phyloP scores from a whole-genome alignment of 2,797 vertebrate species.

The Pangasius djambal region DNA sequence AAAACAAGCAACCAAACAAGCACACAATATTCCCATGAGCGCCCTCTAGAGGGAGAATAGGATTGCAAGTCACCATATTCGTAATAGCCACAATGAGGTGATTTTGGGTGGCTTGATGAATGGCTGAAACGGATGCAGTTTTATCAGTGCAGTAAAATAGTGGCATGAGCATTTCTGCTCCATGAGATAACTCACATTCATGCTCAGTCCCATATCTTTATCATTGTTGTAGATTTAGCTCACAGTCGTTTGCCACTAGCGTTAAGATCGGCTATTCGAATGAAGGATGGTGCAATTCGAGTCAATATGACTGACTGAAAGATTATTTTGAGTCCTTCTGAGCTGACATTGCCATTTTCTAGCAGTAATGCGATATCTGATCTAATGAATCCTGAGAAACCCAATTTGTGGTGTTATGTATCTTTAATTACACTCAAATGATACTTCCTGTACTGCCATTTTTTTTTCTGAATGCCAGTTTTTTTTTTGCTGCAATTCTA shows the following conservation, averaged over 20 bases:
- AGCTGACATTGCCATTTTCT: slow-evolving; percentile 48
- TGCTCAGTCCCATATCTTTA: background rate
- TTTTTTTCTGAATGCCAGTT: too few relatives aligned
- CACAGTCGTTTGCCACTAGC: background rate
- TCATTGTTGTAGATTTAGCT: slow-evolving; percentile 2
- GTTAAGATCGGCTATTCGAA: background rate
- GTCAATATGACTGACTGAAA: background rate
- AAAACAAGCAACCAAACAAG: slow-evolving; percentile 29
- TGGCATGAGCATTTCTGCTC: background rate
- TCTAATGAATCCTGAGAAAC: slow-evolving; percentile 33
- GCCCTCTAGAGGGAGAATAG: slow-evolving; percentile 29
- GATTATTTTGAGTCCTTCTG: slow-evolving; percentile 56
- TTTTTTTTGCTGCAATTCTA: background rate
- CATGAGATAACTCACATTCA: background rate
- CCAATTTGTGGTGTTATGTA: slow-evolving; percentile 1
- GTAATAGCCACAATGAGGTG: background rate
- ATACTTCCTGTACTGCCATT: slow-evolving; percentile 32
- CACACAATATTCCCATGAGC: slow-evolving; percentile 25
- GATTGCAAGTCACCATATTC: slow-evolving; percentile 31
- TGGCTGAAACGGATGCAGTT: slow-evolving; percentile 60
- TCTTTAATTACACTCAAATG: slow-evolving; percentile 36
- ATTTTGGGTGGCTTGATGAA: background rate
- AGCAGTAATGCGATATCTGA: slow-evolving; percentile 45
- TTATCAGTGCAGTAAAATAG: slow-evolving; percentile 62
- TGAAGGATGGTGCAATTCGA: background rate